Conservation (phyloP, 2,888 invertebrate genomes). For the Pandemis cinnamomeana region DNA sequence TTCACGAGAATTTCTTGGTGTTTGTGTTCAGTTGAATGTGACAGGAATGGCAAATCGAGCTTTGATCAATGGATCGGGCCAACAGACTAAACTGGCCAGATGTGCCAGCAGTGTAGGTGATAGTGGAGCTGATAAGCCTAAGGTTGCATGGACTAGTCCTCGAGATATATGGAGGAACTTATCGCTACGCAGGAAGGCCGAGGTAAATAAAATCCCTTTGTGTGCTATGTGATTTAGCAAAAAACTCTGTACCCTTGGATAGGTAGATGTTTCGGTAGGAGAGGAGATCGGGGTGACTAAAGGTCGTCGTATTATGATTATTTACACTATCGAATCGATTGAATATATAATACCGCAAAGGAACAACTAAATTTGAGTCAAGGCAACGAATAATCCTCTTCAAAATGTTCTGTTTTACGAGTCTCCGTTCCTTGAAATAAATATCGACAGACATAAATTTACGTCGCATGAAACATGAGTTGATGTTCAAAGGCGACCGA, state of each 20-base stretch:
- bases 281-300: background rate
- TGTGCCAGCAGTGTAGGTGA: slow-evolving; percentile 78
- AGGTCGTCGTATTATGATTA: background rate
- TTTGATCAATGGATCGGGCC: slow-evolving; percentile 62
- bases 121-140: slow-evolving; percentile 71
- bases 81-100: slow-evolving; percentile 71
- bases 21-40: slow-evolving; percentile 51
- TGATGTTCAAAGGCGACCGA: slow-evolving; percentile 22
- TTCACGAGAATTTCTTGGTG: slow-evolving; percentile 45
- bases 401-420: slow-evolving; percentile 22
- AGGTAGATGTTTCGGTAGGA: background rate
- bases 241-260: background rate
- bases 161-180: slow-evolving; percentile 81
- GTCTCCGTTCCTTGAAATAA: slow-evolving; percentile 16
- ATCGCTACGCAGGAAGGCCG: slow-evolving; percentile 77
- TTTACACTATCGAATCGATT: background rate
- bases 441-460: slow-evolving; percentile 32
- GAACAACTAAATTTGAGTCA: background rate
- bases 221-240: background rate
- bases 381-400: background rate
- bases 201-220: slow-evolving; percentile 61
- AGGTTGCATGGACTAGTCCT: slow-evolving; percentile 80
- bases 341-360: background rate
- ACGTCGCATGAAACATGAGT: slow-evolving; percentile 25
- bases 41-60: slow-evolving; percentile 73